Base-by-base conservation (phyloP, 2,888 invertebrate species). In the Lamellibrachia satsuma region DNA sequence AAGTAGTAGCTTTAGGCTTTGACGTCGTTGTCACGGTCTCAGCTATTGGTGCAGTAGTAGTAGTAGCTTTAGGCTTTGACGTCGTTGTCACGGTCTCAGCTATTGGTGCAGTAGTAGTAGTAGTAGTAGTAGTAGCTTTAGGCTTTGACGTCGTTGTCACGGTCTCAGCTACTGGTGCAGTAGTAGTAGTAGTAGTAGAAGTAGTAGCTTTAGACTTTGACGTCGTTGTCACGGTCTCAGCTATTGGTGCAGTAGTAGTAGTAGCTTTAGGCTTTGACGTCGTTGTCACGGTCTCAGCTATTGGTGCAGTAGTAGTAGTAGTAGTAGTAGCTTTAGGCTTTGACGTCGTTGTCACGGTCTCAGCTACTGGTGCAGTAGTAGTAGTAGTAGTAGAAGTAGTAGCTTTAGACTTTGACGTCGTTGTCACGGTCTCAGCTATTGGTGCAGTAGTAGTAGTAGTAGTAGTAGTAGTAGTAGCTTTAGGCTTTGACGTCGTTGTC, bases 271-370 rank as follows among this genome's bases (percentile, higher is more conserved):
- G 22, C 11, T 11, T 92, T 11, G 57, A 22, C 9, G 52, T 51
- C 11, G 52, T 55, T 52, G 92, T 92, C 22, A 27, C 22, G 27
- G 52, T 52, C 22, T 27, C 52, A 55, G 92, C 52, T 52, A 52
- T 92, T 52, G 92, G 11, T 15, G 92, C 52, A 92, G 92, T 55
- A 92, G 92, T 55, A 92, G 92, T 92, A 92, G 92, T 92, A 92
- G 92, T 92, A 92, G 92, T 92, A 92, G 92, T 92, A 55, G 92
- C 27, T 15, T 27, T 55, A 92, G 92, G 11, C 22, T 27, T 92
- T 52, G 92, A 52, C 11, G 92, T 92, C 22, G 92, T 92, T 11
- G 57, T 92, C 1, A 52, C 52, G 52, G 92, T 90, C 15, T 15
- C n/a, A 90, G 90, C n/a, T 22, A n/a, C 1, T 22, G 90, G 15